Evolutionary conservation across 2,888 invertebrate genomes (phyloP).

Genomic region (Trichopria drosophilae): DNA sequence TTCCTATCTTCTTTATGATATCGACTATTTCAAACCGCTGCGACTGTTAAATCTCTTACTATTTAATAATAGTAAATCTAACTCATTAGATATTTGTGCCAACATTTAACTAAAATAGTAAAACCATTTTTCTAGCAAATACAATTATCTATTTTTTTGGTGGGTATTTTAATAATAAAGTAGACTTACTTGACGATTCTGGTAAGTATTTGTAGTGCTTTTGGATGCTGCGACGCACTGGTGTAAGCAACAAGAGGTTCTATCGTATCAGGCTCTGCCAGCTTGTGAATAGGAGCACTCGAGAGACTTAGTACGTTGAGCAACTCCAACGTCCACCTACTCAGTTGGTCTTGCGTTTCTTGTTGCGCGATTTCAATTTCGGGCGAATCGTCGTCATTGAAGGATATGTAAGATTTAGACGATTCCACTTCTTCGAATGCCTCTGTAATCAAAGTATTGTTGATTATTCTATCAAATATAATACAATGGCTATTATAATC

Average conservation of each 20-base stretch:
- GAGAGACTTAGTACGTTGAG: slow-evolving; percentile 45
- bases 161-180: background rate
- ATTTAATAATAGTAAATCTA: too few relatives aligned
- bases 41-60: too few relatives aligned
- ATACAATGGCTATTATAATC: too few relatives aligned
- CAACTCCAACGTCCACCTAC: slow-evolving; percentile 44
- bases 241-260: slow-evolving; percentile 48
- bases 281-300: slow-evolving; percentile 44
- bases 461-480: too few relatives aligned
- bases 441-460: slow-evolving; percentile 26
- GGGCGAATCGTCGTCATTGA: too few relatives aligned
- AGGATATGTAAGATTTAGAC: slow-evolving; percentile 44
- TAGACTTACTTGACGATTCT: slow-evolving; percentile 30
- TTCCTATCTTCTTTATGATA: too few relatives aligned
- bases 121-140: background rate
- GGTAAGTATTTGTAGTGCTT: slow-evolving; percentile 56
- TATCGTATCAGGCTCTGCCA: slow-evolving; percentile 50
- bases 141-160: too few relatives aligned
- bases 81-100: too few relatives aligned
- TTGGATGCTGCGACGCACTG: slow-evolving; percentile 43
- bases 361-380: slow-evolving; percentile 40
- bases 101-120: background rate
- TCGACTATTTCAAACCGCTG: too few relatives aligned
- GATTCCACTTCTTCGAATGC: slow-evolving; percentile 47
- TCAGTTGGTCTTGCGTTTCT: slow-evolving; percentile 36